phyloP scores from a whole-genome alignment of 2,888 invertebrate genomes.

The Volucella inanis region DNA sequence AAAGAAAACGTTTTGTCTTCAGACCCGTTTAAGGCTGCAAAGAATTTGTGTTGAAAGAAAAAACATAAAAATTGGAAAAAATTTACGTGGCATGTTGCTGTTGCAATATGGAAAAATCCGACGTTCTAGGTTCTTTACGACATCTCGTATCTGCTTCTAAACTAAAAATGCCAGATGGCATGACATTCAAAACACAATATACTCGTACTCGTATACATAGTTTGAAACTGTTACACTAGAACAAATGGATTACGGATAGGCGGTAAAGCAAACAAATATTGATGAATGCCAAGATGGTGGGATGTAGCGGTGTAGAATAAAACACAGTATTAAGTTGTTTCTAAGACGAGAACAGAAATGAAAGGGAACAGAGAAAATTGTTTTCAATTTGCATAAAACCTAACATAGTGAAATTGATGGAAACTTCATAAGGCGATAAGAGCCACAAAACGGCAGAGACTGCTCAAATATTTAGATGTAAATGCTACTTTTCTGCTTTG shows the following conservation, averaged over 20 bases:
- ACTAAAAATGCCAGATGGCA: slow-evolving; percentile 58
- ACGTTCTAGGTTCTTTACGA: slow-evolving; percentile 5
- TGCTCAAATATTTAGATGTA: no score
- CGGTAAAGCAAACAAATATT: slow-evolving; percentile 27
- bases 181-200: slow-evolving; percentile 58
- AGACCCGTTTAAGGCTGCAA: slow-evolving; percentile 59
- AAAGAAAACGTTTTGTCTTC: slow-evolving; percentile 37
- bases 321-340: slow-evolving; percentile 7
- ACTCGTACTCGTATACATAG: slow-evolving; percentile 7
- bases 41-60: slow-evolving; percentile 52
- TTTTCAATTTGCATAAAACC: slow-evolving; percentile 50
- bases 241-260: neutral
- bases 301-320: neutral
- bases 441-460: slow-evolving; percentile 27
- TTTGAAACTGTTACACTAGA: slow-evolving; percentile 37
- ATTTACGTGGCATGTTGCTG: slow-evolving; percentile 25
- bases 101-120: slow-evolving; percentile 21
- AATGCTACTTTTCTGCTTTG: no score
- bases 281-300: slow-evolving; percentile 5
- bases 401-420: slow-evolving; percentile 41
- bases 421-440: slow-evolving; percentile 16
- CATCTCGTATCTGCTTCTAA: neutral
- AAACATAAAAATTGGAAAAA: slow-evolving; percentile 20
- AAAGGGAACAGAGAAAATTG: slow-evolving; percentile 26
- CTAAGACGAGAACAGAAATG: slow-evolving; percentile 3